These are phyloP conservation scores for Apamea sordens DNA, from an alignment of 2,888 invertebrate species.

Conservation along the genomic window DNA sequence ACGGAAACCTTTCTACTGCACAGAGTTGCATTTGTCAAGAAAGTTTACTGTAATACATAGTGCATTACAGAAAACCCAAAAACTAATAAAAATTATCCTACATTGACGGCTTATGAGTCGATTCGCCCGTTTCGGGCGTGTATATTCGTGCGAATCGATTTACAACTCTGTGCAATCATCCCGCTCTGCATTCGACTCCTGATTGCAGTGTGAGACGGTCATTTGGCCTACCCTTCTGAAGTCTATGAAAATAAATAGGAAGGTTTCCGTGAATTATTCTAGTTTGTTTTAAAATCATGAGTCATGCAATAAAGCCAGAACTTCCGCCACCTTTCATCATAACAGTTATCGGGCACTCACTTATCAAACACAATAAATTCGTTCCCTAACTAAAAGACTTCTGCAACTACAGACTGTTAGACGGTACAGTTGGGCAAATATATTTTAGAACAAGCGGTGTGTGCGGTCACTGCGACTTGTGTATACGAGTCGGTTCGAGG, in stretches of 20 bases:
- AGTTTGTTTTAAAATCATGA: not conserved
- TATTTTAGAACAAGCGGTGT: constrained; percentile 74
- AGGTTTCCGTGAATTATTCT: not conserved
- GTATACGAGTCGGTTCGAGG: constrained; percentile 46
- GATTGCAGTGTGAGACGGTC: not conserved
- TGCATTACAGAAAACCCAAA: too few relatives aligned
- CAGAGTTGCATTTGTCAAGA: too few relatives aligned
- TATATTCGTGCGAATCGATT: too few relatives aligned
- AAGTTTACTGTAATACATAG: too few relatives aligned
- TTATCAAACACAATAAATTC: constrained; percentile 71
- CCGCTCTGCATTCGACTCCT: not conserved
- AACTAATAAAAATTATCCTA: too few relatives aligned
- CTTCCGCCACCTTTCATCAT: constrained; percentile 44
- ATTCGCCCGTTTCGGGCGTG: too few relatives aligned
- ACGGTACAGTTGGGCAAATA: constrained; percentile 76
- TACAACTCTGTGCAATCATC: not conserved
- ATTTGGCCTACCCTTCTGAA: not conserved
- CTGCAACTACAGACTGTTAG: constrained; percentile 79
- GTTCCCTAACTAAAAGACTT: constrained; percentile 68
- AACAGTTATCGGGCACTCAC: constrained; percentile 64
- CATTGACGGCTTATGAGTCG: too few relatives aligned
- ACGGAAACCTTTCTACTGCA: too few relatives aligned
- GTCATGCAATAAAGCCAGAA: not conserved
- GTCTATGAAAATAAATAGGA: not conserved
- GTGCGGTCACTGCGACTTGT: constrained; percentile 75